Base-by-base conservation (phyloP, 2,113 vertebrate genomes). In the Salvelinus namaycush region DNA sequence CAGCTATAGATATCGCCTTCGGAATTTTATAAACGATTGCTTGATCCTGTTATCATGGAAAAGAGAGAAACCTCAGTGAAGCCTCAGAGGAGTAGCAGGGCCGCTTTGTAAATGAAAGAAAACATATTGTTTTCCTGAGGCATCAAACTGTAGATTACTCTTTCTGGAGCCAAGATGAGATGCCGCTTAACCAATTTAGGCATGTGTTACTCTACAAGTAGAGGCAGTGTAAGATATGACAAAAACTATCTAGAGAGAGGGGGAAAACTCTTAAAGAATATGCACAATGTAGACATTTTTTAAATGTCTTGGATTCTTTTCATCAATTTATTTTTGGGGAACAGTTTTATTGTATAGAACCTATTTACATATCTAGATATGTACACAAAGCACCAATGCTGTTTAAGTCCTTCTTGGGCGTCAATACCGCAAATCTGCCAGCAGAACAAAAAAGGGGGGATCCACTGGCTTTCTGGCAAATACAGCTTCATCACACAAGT, bases 331-430 rank as follows among this genome's bases (percentile, higher is more conserved):
- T 92, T 96, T 94, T 93, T 96, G 95, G 75, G 76, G 92, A 96
- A 95, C 93, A 88, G 89, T 96, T 96, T 97, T 96, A 95, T 97
- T 97, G 95, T 96, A 96, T 97, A 98, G 93, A 96, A 94, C 95
- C 93, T 96, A 96, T 97, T 98, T 96, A 96, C 95, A 93, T 95
- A 95, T 97, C 93, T 96, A 96, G 94, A 95, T 95, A 95, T 95
- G 93, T 97, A 97, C 94, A 96, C 95, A 95, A 97, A 97, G 95
- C 95, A 97, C 96, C 96, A 94, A 90, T 95, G 96, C 95, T 96
- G 94, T 97, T 95, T 94, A 94, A 95, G 95, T 94, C 95, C 95
- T 94, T 85, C 72, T 87, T 70, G 1, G 12, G 91, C 89, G 87
- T 92, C 93, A 89, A 91, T 94, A 92, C 94, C 95, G 93, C 95